phyloP scores from a whole-genome alignment of 1,140 invertebrate species.

The Hydropsyche tenuis region DNA sequence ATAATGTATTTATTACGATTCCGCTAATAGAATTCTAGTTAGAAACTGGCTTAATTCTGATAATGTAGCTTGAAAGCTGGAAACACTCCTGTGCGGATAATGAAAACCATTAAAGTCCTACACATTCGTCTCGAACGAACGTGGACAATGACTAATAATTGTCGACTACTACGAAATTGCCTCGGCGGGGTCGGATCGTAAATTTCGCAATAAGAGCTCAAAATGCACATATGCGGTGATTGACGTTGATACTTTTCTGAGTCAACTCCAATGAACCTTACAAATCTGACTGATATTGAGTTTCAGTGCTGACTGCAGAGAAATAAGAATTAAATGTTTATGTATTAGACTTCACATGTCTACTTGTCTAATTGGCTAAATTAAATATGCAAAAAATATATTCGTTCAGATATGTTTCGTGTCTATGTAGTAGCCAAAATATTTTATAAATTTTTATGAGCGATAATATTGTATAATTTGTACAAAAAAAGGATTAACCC shows the following conservation, averaged over 20 bases:
- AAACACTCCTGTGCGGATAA: constrained; percentile 6
- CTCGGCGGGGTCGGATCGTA: background rate
- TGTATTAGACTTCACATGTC: no score
- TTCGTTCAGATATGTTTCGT: no score
- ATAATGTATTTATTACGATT: no score
- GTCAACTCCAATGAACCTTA: no score
- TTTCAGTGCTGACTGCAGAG: no score
- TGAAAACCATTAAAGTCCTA: constrained; percentile 34
- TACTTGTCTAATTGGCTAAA: no score
- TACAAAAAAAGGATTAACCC: background rate
- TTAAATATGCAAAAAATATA: no score
- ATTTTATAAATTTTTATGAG: background rate
- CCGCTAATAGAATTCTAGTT: no score
- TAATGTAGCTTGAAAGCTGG: no score
- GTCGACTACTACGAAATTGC: constrained; percentile 25
- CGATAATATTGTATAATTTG: background rate
- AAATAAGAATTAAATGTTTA: no score
- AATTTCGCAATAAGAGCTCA: constrained; percentile 14
- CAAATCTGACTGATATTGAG: no score
- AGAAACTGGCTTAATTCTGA: no score
- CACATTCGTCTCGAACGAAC: constrained; percentile 19
- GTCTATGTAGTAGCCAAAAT: background rate
- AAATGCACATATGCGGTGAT: constrained; percentile 6
- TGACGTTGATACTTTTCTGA: background rate
- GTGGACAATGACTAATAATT: constrained; percentile 36